Evolutionary conservation across 2,797 vertebrate genomes (phyloP).

Genomic region (Neosilurus hyrtlii): DNA sequence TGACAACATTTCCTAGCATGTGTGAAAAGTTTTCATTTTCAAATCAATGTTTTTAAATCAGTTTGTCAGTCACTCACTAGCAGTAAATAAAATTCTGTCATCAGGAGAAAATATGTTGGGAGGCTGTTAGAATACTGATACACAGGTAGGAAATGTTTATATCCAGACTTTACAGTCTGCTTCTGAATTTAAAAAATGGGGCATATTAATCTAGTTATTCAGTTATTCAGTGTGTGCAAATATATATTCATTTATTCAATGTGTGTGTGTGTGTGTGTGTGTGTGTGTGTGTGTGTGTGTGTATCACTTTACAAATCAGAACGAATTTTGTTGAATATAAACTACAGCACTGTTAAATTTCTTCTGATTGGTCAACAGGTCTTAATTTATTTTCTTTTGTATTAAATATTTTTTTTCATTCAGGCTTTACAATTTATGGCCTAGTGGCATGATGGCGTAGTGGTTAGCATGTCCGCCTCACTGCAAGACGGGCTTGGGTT

Average conservation of each 20-base stretch:
- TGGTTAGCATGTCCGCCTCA: too few species aligned
- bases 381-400: background rate
- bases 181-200: background rate
- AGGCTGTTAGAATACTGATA: background rate
- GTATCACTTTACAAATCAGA: too few species aligned
- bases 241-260: too few species aligned
- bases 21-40: background rate
- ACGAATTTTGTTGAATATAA: too few species aligned
- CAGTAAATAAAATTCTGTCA: conserved; percentile 2
- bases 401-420: background rate
- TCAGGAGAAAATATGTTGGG: background rate
- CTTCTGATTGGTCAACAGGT: too few species aligned
- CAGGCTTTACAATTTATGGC: background rate
- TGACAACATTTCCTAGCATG: background rate
- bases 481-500: too few species aligned
- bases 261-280: too few species aligned
- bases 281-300: too few species aligned
- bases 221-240: too few species aligned
- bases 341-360: too few species aligned
- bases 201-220: too few species aligned
- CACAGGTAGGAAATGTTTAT: background rate
- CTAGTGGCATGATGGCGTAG: too few species aligned
- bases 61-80: background rate
- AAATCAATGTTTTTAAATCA: background rate
- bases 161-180: background rate